Conservation (phyloP, 2,797 vertebrate genomes). For the Myripristis murdjan region DNA sequence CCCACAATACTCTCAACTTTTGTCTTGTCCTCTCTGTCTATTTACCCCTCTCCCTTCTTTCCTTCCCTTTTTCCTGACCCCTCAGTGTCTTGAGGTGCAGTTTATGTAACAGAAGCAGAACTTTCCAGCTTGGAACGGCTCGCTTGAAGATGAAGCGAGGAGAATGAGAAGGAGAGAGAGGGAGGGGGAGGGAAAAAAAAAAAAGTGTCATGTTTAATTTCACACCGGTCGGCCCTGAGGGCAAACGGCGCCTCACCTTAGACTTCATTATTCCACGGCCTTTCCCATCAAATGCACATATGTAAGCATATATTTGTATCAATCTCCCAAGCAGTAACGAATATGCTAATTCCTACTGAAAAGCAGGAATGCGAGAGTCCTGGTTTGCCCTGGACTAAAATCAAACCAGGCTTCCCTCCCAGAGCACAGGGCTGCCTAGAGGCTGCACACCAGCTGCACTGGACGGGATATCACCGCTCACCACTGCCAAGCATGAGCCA, state of each 20-base stretch:
- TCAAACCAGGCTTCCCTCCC: slow-evolving; percentile 72
- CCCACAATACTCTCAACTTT: slow-evolving; percentile 55
- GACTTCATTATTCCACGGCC: slow-evolving; percentile 53
- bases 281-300: slow-evolving; percentile 54
- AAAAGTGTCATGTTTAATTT: slow-evolving; percentile 70
- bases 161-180: slow-evolving; percentile 49
- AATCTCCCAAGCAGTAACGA: slow-evolving; percentile 64
- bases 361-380: slow-evolving; percentile 75
- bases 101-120: slow-evolving; percentile 75
- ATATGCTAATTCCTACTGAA: slow-evolving; percentile 75
- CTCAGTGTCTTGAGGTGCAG: slow-evolving; percentile 46
- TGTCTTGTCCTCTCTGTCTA: slow-evolving; percentile 40
- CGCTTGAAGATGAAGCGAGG: slow-evolving; percentile 57
- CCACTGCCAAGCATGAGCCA: slow-evolving; percentile 63
- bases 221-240: slow-evolving; percentile 47
- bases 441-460: slow-evolving; percentile 74
- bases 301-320: slow-evolving; percentile 71
- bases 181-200: slow-evolving; percentile 10
- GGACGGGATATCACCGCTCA: slow-evolving; percentile 60
- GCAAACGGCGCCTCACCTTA: slow-evolving; percentile 59
- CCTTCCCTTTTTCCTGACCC: slow-evolving; percentile 62
- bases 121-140: slow-evolving; percentile 72
- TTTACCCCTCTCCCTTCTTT: slow-evolving; percentile 28
- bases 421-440: slow-evolving; percentile 62
- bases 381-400: slow-evolving; percentile 73